Evolutionary conservation across 2,113 vertebrate species (phyloP).

Genomic region (Heliornis fulica): DNA sequence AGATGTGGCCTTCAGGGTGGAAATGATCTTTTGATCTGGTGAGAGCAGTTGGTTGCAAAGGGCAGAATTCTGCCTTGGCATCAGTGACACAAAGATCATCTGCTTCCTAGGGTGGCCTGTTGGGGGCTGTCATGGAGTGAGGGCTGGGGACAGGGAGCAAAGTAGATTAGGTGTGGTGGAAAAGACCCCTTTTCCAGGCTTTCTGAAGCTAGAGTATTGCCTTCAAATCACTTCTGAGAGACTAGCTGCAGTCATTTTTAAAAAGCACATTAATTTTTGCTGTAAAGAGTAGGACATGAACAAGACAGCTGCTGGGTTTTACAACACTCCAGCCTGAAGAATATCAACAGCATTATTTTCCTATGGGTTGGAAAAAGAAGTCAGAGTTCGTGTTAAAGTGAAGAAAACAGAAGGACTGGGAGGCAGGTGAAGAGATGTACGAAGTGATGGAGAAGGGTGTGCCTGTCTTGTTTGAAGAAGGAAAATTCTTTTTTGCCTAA

Average conservation of each 20-base stretch:
- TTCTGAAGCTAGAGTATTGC: not conserved
- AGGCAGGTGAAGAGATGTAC: not conserved
- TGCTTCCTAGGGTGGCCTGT: not conserved
- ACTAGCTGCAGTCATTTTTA: not conserved
- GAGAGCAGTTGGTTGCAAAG: not conserved
- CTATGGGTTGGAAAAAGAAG: not conserved
- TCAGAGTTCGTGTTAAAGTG: not conserved
- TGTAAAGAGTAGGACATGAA: not conserved
- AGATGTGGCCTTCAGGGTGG: not conserved
- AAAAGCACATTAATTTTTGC: not conserved
- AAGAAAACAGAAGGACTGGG: not conserved
- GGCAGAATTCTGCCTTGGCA: not conserved
- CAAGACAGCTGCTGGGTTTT: not conserved
- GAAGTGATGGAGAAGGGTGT: not conserved
- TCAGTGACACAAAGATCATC: rapidly evolving
- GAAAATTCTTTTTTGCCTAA: not conserved
- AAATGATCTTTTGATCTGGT: not conserved
- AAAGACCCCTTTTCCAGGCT: not conserved
- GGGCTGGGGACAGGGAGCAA: rapidly evolving
- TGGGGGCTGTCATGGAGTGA: not conserved
- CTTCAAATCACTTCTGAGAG: not conserved
- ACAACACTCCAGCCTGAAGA: not conserved
- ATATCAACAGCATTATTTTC: not conserved
- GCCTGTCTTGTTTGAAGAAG: not conserved
- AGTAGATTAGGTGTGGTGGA: not conserved